Evolutionary conservation across 2,113 vertebrate species (phyloP), one percentile per base, ranked within the genome.

Genomic region (Phoenicopterus ruber): DNA sequence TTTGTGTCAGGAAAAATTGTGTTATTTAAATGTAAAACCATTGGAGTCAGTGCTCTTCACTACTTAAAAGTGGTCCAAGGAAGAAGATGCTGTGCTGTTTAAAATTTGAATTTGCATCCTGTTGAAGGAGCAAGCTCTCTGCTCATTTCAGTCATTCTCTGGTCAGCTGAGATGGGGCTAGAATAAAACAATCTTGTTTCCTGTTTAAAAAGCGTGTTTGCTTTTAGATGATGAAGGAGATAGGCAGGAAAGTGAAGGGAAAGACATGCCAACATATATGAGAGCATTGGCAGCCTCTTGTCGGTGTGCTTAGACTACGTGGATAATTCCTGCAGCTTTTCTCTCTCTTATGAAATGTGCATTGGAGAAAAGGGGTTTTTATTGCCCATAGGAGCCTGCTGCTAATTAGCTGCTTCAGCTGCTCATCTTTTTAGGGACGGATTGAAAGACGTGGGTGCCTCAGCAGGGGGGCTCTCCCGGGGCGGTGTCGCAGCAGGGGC

Each of bases 371-470:
- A 54, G 62, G 73, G n/a, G 34, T 24, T 42, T 57, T 62, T 32
- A 28, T 77, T 88, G 63, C 62, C 79, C 42, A 8, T 8, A 77
- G 78, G 46, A 96, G 36, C 52, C 90, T 93, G 44, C 59, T 93
- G 74, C 66, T 73, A 31, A 88, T 86, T 13, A 83, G 38, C 55
- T 86, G 4, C 63, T 83, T 59, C 77, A 88, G 79, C 92, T 93
- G 82, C 88, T 84, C 47, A 2, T 81, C 21, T 3, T n/a, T 50
- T 31, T 10, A 11, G 61, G 81, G 65, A 24, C 9, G 49, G 63
- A 24, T 2, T 29, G 72, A 20, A 66, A 70, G 76, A 3, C 0
- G 0, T 11, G 24, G 2, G 0, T 67, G 74, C 74, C 54, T 65
- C 24, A 6, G 42, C 29, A 6, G 8, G n/a, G 13, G 28, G 3